Conservation (phyloP, 2,113 vertebrate species). For the Mixornis gularis region DNA sequence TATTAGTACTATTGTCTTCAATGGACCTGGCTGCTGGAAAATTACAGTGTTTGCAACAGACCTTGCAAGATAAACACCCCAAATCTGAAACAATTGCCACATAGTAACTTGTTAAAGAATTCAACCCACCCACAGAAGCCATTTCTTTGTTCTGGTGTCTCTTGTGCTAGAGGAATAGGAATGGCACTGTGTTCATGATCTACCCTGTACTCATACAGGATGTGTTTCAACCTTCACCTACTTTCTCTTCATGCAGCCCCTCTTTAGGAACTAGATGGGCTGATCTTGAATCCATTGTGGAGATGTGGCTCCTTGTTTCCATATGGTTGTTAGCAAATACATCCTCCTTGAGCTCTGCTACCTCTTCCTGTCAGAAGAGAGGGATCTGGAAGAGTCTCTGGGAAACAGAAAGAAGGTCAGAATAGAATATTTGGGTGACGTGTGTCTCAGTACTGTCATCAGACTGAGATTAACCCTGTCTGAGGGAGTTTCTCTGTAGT, state of each 20-base stretch:
- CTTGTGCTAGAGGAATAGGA: background rate
- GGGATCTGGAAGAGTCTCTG: background rate
- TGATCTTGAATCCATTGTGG: background rate
- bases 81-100: slow-evolving; percentile 10
- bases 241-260: background rate
- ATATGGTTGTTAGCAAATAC: background rate
- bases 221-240: background rate
- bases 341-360: background rate
- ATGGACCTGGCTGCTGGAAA: slow-evolving; percentile 40
- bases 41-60: slow-evolving; percentile 40
- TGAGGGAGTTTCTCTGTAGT: background rate
- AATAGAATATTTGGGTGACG: background rate
- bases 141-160: slow-evolving; percentile 2
- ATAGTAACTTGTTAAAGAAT: slow-evolving; percentile 25
- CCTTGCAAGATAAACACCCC: slow-evolving; percentile 28
- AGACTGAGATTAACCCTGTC: background rate
- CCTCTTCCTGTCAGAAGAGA: background rate
- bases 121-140: background rate
- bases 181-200: background rate
- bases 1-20: slow-evolving; percentile 24
- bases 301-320: background rate
- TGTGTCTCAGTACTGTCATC: background rate
- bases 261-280: background rate
- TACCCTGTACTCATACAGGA: background rate
- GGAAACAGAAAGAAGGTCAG: background rate